Base-by-base conservation (phyloP, 2,888 invertebrate genomes). In the Drosophila longiperda region DNA sequence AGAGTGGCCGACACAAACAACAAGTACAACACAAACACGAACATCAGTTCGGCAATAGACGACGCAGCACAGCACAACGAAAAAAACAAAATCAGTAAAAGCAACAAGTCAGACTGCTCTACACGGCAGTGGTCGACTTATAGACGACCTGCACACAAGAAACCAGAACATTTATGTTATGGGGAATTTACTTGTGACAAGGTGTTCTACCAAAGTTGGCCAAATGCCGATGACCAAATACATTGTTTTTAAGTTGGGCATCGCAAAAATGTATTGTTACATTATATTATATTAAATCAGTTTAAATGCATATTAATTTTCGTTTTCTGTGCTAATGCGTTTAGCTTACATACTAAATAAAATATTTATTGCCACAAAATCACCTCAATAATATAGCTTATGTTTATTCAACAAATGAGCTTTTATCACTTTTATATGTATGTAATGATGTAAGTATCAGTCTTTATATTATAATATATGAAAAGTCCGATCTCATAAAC, bases 1-100 rank as follows among this genome's bases (percentile, higher is more conserved):
- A 64, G 63, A 63, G 71, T 67, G 58, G 66, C 60, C 42, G 70
- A 75, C 52, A 57, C 60, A 71, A 45, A 59, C 52, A 40, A 40
- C 32, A 50, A 50, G 33, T 34, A 52, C 40, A 40, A 40, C n/a
- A n/a, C 40, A 20, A 23, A 38, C 71, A 57, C 53, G 59, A 66
- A 17, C 61, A 69, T 40, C 62, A 58, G 40, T 58, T 69, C 62
- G 58, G 38, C 70, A 69, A 71, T 68, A 58, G 50, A 23, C 69
- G 55, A 71, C 20, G 50, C 50, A 32, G 9, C n/a, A 23, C 23
- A 23, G 23, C 45, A 54, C 58, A 57, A 29, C 32, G 52, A 23
- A 36, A 36, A 32, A 33, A 49, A 49, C 48, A 58, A 20, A 42
- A 29, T 11, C 40, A 54, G 36, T 36, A 63, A n/a, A 57, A 49